Evolutionary conservation across 2,888 invertebrate species (phyloP), one percentile per base, ranked within the genome.

Genomic region (Carcina quercana): DNA sequence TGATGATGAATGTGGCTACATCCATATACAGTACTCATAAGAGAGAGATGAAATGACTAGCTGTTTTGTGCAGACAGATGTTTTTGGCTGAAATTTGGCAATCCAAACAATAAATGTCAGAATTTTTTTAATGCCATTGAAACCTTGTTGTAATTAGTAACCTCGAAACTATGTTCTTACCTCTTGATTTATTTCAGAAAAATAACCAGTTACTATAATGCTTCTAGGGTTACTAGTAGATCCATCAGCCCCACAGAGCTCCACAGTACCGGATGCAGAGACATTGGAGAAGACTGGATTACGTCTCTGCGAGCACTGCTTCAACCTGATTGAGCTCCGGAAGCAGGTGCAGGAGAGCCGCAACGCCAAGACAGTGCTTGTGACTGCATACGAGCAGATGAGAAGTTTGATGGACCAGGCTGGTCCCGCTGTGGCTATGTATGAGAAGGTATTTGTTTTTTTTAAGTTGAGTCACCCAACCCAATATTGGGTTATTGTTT

Each of bases 311-410:
- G 86, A 87, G 15, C 92, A 93, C 62, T 96, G 96, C 50, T 89
- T 90, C 35, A 89, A 91, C 57, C 86, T 96, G 34, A 80, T 98
- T 29, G 94, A 95, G 53, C 71, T 94, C 22, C 88, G 96, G 45
- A 87, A 87, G 48, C 87, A 89, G 53, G 88, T 93, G 57, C 93
- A 96, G 61, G 92, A 95, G 42, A 91, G 91, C 42, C 88, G 94
- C 50, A 92, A 91, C 33, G 88, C 89, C 20, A 94, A 94, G 51
- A 94, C 95, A 4, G 85, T 89, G 2, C 86, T 97, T 15, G 89
- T 91, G 40, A 89, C 93, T 21, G 87, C 94, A 17, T 98, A 98
- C 67, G 91, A 92, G 34, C 89, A 93, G 64, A 88, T 98, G 76
- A 88, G 90, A 46, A 86, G 88, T 31, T 80, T 91, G 34, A 91